phyloP scores from a whole-genome alignment of 2,888 invertebrate species.

The Tenthredo mesomela region DNA sequence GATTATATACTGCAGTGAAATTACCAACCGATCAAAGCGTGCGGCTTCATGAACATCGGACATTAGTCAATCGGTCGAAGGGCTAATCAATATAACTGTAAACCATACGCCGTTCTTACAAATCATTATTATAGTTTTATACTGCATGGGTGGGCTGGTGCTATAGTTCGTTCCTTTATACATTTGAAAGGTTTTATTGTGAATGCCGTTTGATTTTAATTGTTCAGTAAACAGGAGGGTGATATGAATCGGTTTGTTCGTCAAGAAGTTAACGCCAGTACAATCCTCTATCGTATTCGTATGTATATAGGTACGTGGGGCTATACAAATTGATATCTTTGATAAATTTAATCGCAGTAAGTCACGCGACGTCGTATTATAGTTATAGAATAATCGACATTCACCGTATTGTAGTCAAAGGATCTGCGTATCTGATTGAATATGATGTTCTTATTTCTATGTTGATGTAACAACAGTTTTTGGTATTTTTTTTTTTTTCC shows the following conservation, averaged over 20 bases:
- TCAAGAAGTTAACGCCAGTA: background rate
- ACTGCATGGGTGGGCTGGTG: background rate
- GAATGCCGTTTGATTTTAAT: conserved; percentile 16
- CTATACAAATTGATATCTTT: background rate
- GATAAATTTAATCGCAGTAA: background rate
- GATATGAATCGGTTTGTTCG: conserved; percentile 14
- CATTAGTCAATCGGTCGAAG: background rate
- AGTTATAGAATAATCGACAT: background rate
- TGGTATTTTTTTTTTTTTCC: background rate
- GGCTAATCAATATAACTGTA: conserved; percentile 20
- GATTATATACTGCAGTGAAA: background rate
- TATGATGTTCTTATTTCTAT: background rate
- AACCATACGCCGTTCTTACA: background rate
- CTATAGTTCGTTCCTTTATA: background rate
- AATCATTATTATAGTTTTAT: background rate
- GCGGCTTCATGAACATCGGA: background rate
- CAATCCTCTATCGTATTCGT: background rate
- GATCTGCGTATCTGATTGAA: background rate
- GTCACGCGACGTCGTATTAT: conserved; percentile 26
- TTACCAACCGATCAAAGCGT: background rate
- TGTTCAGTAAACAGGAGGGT: conserved; percentile 8
- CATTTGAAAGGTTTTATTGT: background rate
- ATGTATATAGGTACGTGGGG: background rate
- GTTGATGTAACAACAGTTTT: background rate
- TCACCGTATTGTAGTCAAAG: background rate